Evolutionary conservation across 1,140 invertebrate genomes (phyloP).

Genomic region (Antheraea mylitta): DNA sequence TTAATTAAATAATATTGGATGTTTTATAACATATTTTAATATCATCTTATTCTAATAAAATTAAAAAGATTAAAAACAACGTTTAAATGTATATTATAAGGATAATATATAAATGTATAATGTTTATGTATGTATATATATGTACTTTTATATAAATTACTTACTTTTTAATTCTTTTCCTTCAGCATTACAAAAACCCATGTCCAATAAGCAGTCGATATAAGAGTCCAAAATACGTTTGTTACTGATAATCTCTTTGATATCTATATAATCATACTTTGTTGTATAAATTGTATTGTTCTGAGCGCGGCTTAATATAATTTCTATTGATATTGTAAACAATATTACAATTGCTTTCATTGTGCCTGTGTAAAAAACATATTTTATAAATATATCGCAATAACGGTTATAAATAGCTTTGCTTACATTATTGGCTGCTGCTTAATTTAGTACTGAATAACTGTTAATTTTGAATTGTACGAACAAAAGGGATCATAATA

Average conservation of each 20-base stretch:
- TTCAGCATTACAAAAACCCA: constrained; percentile 84
- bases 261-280: constrained; percentile 86
- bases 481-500: too few relatives aligned
- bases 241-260: constrained; percentile 84
- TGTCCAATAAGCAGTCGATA: constrained; percentile 84
- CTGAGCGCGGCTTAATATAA: not conserved
- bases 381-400: not conserved
- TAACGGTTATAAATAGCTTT: too few relatives aligned
- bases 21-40: not conserved
- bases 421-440: too few relatives aligned
- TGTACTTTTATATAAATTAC: constrained; percentile 30
- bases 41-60: too few relatives aligned
- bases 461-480: too few relatives aligned
- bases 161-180: constrained; percentile 85
- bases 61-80: too few relatives aligned
- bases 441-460: too few relatives aligned
- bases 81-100: too few relatives aligned
- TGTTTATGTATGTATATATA: not conserved
- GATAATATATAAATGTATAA: too few relatives aligned
- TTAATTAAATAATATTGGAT: not conserved
- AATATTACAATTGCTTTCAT: not conserved
- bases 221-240: constrained; percentile 85
- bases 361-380: not conserved
- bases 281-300: constrained; percentile 79
- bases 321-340: not conserved